Evolutionary conservation across 2,888 invertebrate genomes (phyloP).

Genomic region (Ectropis crepuscularia): DNA sequence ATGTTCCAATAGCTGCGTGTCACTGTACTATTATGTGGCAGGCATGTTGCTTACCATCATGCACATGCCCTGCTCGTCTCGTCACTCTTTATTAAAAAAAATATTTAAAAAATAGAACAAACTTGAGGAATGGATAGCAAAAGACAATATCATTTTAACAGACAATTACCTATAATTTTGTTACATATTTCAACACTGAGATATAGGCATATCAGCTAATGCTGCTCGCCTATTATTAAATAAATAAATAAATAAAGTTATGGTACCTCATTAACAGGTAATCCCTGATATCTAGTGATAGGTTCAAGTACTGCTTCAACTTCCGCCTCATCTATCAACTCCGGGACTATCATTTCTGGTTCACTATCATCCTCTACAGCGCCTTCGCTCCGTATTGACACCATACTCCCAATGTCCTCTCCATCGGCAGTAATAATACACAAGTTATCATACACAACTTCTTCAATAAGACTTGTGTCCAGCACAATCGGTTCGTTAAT

Average conservation of each 20-base stretch:
- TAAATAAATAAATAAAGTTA: not conserved
- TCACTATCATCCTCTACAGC: constrained; percentile 50
- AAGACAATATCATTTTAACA: no score
- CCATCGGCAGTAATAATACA: constrained; percentile 63
- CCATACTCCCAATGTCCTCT: constrained; percentile 71
- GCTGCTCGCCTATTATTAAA: no score
- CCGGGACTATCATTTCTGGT: constrained; percentile 61
- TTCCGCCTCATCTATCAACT: constrained; percentile 43
- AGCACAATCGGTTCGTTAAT: constrained; percentile 47
- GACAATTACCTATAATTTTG: not conserved
- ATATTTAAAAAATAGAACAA: no score
- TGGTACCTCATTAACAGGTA: not conserved
- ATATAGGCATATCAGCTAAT: no score
- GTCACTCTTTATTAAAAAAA: no score
- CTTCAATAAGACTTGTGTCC: constrained; percentile 57
- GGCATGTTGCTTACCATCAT: no score
- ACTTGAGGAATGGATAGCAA: no score
- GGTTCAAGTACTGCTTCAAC: constrained; percentile 7
- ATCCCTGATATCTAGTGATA: constrained; percentile 9
- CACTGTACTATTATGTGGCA: no score
- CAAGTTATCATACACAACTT: constrained; percentile 55
- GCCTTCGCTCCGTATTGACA: constrained; percentile 67
- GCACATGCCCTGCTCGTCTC: no score
- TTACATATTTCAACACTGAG: no score
- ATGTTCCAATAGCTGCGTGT: no score